phyloP scores from a whole-genome alignment of 2,888 invertebrate species.

The Zonitis immaculata region DNA sequence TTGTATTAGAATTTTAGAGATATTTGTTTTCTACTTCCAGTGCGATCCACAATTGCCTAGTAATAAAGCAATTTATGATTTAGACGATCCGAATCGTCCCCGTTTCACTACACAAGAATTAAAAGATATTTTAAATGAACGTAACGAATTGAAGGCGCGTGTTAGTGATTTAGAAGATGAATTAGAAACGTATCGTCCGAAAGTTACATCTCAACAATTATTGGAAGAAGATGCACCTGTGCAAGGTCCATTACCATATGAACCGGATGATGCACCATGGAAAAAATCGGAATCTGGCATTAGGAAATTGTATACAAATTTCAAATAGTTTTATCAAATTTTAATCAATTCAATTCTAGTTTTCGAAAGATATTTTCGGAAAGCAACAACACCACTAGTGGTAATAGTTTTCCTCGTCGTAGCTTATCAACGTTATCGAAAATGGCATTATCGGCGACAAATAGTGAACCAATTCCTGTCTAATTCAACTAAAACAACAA shows the following conservation, averaged over 20 bases:
- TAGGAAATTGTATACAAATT: slow-evolving; percentile 87
- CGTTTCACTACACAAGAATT: slow-evolving; percentile 80
- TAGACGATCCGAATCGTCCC: slow-evolving; percentile 70
- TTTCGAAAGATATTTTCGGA: slow-evolving; percentile 89
- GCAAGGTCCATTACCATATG: slow-evolving; percentile 93
- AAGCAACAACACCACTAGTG: slow-evolving; percentile 59
- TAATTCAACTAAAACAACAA: slow-evolving; percentile 30
- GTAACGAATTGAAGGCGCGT: slow-evolving; percentile 89
- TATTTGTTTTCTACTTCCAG: slow-evolving; percentile 31
- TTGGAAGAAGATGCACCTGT: slow-evolving; percentile 88
- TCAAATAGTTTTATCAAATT: too few relatives aligned
- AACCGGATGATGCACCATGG: slow-evolving; percentile 97
- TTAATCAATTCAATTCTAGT: too few relatives aligned
- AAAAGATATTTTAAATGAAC: slow-evolving; percentile 81
- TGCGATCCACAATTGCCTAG: slow-evolving; percentile 51
- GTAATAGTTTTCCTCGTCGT: slow-evolving; percentile 73
- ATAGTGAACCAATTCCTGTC: slow-evolving; percentile 43
- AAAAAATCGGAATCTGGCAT: slow-evolving; percentile 83
- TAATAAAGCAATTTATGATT: slow-evolving; percentile 57
- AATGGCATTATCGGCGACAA: slow-evolving; percentile 57
- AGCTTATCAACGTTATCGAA: slow-evolving; percentile 74
- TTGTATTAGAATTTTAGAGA: neutral
- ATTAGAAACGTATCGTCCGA: slow-evolving; percentile 67
- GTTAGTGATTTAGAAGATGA: slow-evolving; percentile 93
- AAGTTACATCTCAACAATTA: slow-evolving; percentile 32